phyloP scores from a whole-genome alignment of 1,140 invertebrate genomes.

The Cepaea nemoralis region DNA sequence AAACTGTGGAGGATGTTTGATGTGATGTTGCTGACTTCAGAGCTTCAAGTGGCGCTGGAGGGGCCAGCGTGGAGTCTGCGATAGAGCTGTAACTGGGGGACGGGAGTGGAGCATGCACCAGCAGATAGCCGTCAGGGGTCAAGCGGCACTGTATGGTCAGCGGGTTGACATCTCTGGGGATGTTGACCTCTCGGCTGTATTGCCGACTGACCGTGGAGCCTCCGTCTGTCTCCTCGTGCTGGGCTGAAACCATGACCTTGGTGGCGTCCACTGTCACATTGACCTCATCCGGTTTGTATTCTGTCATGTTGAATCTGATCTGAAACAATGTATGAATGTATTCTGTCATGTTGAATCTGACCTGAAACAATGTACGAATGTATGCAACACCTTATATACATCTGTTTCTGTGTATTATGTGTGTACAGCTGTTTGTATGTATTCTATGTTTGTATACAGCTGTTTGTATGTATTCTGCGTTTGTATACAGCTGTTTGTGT shows the following conservation, averaged over 20 bases:
- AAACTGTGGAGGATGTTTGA: slow-evolving; percentile 38
- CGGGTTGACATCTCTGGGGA: slow-evolving; percentile 68
- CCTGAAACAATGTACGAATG: too few relatives aligned
- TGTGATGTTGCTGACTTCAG: slow-evolving; percentile 28
- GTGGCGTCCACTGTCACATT: slow-evolving; percentile 65
- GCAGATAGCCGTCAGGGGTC: slow-evolving; percentile 66
- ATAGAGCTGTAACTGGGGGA: slow-evolving; percentile 55
- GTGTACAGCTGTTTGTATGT: too few relatives aligned
- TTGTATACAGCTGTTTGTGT: too few relatives aligned
- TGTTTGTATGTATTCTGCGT: too few relatives aligned
- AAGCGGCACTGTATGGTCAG: slow-evolving; percentile 64
- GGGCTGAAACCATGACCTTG: slow-evolving; percentile 62
- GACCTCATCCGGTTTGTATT: slow-evolving; percentile 66
- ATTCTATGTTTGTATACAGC: too few relatives aligned
- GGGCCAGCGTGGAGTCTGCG: slow-evolving; percentile 46
- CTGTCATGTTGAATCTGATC: slow-evolving; percentile 55
- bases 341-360: too few relatives aligned
- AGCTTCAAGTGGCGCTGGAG: slow-evolving; percentile 1
- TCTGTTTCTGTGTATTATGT: too few relatives aligned
- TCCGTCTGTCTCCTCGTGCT: slow-evolving; percentile 59
- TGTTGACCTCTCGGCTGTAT: slow-evolving; percentile 65
- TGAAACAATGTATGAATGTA: background rate
- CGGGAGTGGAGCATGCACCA: slow-evolving; percentile 65
- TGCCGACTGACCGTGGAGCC: slow-evolving; percentile 64
- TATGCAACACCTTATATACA: too few relatives aligned